Conservation (phyloP, 2,888 invertebrate species). For the Leptopilina syphax region DNA sequence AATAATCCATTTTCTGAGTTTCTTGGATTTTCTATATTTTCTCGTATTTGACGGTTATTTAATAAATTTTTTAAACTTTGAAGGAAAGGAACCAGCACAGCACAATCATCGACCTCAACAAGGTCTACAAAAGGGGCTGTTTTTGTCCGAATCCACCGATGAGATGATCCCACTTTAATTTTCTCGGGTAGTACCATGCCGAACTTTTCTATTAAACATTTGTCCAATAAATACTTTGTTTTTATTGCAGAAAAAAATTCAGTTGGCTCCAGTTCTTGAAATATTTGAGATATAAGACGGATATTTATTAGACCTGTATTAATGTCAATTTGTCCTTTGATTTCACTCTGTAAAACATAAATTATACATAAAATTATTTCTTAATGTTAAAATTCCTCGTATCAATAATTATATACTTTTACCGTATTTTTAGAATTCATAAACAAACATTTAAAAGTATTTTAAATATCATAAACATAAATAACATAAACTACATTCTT, state of each 20-base stretch:
- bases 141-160: constrained; percentile 32
- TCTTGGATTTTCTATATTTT: background rate
- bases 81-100: background rate
- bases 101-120: constrained; percentile 20
- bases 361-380: background rate
- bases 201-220: too few relatives aligned
- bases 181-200: constrained; percentile 36
- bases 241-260: constrained; percentile 8
- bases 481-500: background rate
- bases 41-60: background rate
- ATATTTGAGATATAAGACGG: constrained; percentile 23
- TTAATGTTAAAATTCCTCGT: background rate
- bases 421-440: too few relatives aligned
- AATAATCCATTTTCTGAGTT: background rate
- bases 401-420: too few relatives aligned
- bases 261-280: constrained; percentile 3
- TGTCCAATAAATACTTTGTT: too few relatives aligned
- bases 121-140: constrained; percentile 25
- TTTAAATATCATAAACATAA: too few relatives aligned
- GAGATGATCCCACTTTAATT: constrained; percentile 5
- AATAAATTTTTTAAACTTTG: background rate
- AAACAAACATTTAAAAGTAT: too few relatives aligned
- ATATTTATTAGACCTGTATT: constrained; percentile 17
- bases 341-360: constrained; percentile 38
- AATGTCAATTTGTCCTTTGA: constrained; percentile 27